Percentiles rank a stretch among this genome's conserved stretches.
Conservation (phyloP, 1,140 invertebrate species). For the Drosophila arizonae region DNA sequence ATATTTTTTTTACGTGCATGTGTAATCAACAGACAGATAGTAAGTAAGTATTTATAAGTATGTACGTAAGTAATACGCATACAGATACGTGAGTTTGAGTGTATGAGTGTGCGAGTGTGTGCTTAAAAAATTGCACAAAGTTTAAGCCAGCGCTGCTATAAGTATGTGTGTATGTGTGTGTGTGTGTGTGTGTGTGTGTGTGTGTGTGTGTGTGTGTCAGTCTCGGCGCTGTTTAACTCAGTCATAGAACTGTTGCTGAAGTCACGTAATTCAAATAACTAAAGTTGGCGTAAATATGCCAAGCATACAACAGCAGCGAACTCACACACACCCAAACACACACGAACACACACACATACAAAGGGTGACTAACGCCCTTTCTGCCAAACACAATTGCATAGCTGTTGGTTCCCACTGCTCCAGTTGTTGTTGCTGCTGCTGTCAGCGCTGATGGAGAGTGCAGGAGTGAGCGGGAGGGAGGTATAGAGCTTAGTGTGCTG, state of each 20-base stretch:
- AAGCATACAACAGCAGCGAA: conserved; percentile 52
- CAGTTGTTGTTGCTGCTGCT: conserved; percentile 23
- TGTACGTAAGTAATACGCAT: conserved; percentile 65
- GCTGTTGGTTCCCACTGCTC: conserved; percentile 43
- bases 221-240: conserved; percentile 56
- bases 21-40: conserved; percentile 69
- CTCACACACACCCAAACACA: conserved; percentile 1
- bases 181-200: conserved; percentile 26
- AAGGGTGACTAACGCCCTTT: conserved; percentile 49
- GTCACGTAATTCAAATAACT: conserved; percentile 81
- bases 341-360: neutral
- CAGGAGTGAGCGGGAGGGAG: neutral
- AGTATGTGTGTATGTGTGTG: conserved; percentile 28
- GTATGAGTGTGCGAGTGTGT: conserved; percentile 17
- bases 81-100: conserved; percentile 20
- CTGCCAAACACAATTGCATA: conserved; percentile 67
- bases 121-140: conserved; percentile 53
- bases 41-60: conserved; percentile 58
- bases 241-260: conserved; percentile 77
- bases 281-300: conserved; percentile 80
- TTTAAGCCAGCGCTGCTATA: conserved; percentile 35
- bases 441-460: conserved; percentile 26
- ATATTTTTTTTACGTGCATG: conserved; percentile 69
- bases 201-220: conserved; percentile 29
- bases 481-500: conserved; percentile 23